Conservation (phyloP, 2,888 invertebrate species). For the Noctua janthe region DNA sequence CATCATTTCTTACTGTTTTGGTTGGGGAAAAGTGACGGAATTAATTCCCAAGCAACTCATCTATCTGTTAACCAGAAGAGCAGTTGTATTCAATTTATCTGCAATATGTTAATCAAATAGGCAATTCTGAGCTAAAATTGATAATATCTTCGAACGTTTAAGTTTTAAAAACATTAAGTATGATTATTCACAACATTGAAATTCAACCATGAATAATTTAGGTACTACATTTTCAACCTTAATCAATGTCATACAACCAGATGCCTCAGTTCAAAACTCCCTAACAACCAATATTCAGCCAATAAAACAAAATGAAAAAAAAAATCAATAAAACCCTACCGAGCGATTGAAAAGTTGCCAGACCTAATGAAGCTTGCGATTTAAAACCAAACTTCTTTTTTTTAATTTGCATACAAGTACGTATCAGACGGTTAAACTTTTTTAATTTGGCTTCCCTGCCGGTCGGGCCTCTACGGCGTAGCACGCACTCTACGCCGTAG, state of each 20-base stretch:
- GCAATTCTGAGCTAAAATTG: background rate
- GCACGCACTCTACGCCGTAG: slow-evolving; percentile 62
- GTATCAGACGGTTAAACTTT: slow-evolving; percentile 80
- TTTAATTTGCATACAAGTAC: slow-evolving; percentile 74
- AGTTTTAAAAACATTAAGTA: background rate
- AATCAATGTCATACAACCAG: background rate
- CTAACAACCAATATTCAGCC: background rate
- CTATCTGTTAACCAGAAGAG: background rate
- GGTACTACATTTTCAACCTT: background rate
- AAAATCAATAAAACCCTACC: slow-evolving; percentile 29
- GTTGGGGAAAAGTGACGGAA: background rate
- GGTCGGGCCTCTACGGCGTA: slow-evolving; percentile 45
- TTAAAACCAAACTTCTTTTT: slow-evolving; percentile 58
- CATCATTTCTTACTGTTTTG: background rate
- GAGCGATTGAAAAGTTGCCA: slow-evolving; percentile 54
- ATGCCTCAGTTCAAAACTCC: background rate
- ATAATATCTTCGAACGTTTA: too few species aligned
- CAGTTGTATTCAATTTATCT: background rate
- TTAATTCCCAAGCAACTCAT: background rate
- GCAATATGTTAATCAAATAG: background rate
- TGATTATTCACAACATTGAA: background rate
- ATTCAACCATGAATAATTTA: background rate
- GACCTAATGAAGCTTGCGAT: slow-evolving; percentile 62
- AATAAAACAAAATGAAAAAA: slow-evolving; percentile 28
- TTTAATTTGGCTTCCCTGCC: slow-evolving; percentile 81